Conservation (phyloP, 2,888 invertebrate genomes). For the Drosophila robusta region DNA sequence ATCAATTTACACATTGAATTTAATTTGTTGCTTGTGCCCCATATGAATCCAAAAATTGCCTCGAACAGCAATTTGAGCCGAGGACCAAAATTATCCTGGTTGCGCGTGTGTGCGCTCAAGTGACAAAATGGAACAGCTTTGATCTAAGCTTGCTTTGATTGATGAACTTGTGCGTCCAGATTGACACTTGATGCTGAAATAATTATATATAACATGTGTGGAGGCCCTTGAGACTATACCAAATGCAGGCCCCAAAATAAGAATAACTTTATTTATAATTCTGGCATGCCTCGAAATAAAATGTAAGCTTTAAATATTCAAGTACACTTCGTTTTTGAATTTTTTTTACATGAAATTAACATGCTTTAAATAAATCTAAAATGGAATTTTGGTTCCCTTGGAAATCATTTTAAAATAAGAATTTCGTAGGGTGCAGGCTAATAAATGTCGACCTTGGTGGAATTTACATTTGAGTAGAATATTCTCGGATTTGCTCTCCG, state of each 20-base stretch:
- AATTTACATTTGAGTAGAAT: not conserved
- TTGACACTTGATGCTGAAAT: constrained; percentile 50
- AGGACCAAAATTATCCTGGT: constrained; percentile 37
- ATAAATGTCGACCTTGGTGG: no score
- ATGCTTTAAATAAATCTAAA: no score
- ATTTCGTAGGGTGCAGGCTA: no score
- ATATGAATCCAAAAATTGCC: constrained; percentile 33
- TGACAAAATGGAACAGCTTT: constrained; percentile 36
- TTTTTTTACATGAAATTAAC: no score
- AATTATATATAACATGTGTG: constrained; percentile 6
- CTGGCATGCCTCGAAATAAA: no score
- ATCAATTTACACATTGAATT: constrained; percentile 49
- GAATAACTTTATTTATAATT: no score
- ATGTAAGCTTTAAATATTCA: no score
- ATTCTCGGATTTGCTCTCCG: not conserved
- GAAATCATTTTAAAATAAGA: no score
- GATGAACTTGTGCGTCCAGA: constrained; percentile 49
- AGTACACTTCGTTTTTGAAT: no score
- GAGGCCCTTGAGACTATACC: not conserved
- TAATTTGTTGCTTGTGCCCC: constrained; percentile 26
- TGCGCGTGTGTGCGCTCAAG: constrained; percentile 27
- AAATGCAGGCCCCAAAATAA: not conserved
- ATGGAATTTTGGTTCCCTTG: no score
- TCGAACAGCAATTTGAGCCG: constrained; percentile 44
- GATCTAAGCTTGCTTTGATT: constrained; percentile 64